These are phyloP conservation scores for Xiphorhynchus erythropygius DNA, from an alignment of 2,797 vertebrate genomes.

Conservation along the genomic window DNA sequence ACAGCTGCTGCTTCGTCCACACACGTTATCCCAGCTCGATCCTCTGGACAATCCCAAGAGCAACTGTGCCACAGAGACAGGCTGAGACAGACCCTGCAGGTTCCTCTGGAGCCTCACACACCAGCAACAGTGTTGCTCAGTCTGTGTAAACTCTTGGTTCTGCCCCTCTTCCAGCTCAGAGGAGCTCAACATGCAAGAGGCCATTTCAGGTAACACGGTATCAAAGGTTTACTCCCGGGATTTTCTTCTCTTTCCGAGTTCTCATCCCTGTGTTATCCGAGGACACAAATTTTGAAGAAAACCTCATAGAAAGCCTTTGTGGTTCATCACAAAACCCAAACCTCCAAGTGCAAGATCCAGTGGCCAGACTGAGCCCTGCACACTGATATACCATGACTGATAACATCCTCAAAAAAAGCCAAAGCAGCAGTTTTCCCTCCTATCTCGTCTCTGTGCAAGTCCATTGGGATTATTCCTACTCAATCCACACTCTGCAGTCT, in stretches of 20 bases:
- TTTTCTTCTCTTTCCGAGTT: neutral
- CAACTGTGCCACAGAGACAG: neutral
- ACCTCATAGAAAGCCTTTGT: neutral
- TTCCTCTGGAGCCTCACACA: fast-evolving
- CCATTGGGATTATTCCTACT: neutral
- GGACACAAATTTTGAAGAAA: neutral
- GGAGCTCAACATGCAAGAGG: fast-evolving
- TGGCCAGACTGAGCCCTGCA: neutral
- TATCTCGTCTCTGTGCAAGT: neutral
- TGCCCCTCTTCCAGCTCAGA: neutral
- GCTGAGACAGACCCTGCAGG: fast-evolving
- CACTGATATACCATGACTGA: neutral
- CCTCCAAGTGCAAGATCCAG: neutral
- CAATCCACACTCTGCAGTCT: neutral
- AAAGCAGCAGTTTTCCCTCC: neutral
- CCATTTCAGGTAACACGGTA: neutral
- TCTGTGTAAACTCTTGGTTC: fast-evolving
- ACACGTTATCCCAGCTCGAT: fast-evolving
- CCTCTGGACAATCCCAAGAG: neutral
- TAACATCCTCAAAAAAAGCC: neutral
- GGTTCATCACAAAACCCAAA: neutral
- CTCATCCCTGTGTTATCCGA: neutral
- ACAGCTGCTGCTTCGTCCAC: neutral
- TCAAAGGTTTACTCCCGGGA: neutral
- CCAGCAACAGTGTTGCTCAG: fast-evolving